Evolutionary conservation across 2,888 invertebrate genomes (phyloP), one percentile per base, ranked within the genome.

Genomic region (Drosophila subquinaria): DNA sequence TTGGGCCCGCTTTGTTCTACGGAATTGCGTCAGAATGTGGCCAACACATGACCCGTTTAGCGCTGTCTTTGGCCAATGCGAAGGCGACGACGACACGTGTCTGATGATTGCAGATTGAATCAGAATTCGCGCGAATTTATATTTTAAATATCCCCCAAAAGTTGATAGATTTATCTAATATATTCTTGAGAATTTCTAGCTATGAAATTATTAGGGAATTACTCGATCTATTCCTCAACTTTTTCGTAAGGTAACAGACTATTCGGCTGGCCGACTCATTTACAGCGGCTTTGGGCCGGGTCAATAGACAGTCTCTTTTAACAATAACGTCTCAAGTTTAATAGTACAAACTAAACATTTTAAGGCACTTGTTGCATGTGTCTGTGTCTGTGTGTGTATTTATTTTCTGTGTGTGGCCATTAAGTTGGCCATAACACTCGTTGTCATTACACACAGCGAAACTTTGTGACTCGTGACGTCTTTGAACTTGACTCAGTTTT

Each of bases 401-500:
- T 38, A 9, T 42, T 2, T 38, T 2, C 17, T 68, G 47, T 73
- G 66, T 69, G 64, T 68, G 79, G 64, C 69, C 76, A 85, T 84
- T 77, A 82, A 88, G 56, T 89, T 36, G 70, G 45, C 59, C 67
- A 61, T 60, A 61, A 78, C 63, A 53, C 50, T 69, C 57, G 63
- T 59, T 79, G 52, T 40, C 33, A 42, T 69, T 61, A 72, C 64
- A 69, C 42, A 43, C 56, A 81, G 64, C 38, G n/a, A 72, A 75
- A 71, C 70, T 82, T 86, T 82, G 89, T 76, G 86, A 67, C 89
- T 88, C 72, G 90, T 69, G 53, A 77, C 75, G 87, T 71, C 81
- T 85, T 88, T 89, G 90, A 85, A 85, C 84, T 85, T 85, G 87
- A 85, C 82, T 84, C 60, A 67, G 57, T 55, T 62, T 40, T 13